These are phyloP conservation scores for Cryptophagus acutangulus DNA, from an alignment of 2,888 invertebrate species.

Conservation along the genomic window DNA sequence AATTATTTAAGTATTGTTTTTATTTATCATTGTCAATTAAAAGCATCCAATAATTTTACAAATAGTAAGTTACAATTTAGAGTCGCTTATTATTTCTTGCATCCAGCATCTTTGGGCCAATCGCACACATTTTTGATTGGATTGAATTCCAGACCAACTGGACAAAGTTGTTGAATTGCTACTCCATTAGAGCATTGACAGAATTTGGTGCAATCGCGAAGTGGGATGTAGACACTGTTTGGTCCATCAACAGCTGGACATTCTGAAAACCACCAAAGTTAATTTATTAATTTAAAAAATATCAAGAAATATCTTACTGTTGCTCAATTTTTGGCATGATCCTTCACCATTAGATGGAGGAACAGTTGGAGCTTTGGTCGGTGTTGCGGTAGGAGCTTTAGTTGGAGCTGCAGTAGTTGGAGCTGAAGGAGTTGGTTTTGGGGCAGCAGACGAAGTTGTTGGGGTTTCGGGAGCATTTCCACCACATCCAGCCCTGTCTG, in stretches of 20 bases:
- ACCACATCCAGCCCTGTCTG: conserved; percentile 23
- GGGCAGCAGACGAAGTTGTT: conserved; percentile 3
- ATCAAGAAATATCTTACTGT: conserved; percentile 1
- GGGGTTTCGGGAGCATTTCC: conserved; percentile 1
- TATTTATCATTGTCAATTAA: no score
- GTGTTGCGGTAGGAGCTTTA: conserved; percentile 4
- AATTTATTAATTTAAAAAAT: neutral
- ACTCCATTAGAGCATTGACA: conserved; percentile 29
- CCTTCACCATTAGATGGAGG: neutral
- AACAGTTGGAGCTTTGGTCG: conserved; percentile 2
- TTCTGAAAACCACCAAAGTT: neutral
- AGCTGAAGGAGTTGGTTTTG: conserved; percentile 12
- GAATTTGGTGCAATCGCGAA: conserved; percentile 23
- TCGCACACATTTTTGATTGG: conserved; percentile 26
- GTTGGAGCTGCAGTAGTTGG: conserved; percentile 11
- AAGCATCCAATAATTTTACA: no score
- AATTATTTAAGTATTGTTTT: no score
- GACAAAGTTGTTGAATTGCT: conserved; percentile 24
- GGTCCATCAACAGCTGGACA: conserved; percentile 16
- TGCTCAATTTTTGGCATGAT: neutral
- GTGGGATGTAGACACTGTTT: conserved; percentile 20
- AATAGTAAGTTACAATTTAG: no score
- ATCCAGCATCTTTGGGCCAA: conserved; percentile 26
- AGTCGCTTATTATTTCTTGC: no score
- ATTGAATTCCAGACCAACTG: conserved; percentile 27